phyloP scores from a whole-genome alignment of 2,797 vertebrate species.

The Aldrovandia affinis region DNA sequence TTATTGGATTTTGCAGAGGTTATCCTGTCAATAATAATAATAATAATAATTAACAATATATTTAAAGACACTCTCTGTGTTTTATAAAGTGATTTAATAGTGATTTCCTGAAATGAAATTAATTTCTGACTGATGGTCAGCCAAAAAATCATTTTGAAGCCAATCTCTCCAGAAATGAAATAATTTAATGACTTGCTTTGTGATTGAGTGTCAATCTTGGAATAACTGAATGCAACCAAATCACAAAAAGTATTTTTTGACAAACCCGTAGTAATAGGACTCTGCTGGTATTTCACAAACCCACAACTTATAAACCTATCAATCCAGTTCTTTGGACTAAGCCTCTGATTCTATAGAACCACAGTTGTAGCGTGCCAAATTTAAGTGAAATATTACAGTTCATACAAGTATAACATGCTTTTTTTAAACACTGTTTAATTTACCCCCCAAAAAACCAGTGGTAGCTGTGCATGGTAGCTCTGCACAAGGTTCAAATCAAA shows the following conservation, averaged over 20 bases:
- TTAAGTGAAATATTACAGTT: not conserved
- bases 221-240: not conserved
- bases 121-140: not conserved
- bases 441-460: no score
- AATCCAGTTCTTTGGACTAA: not conserved
- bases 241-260: not conserved
- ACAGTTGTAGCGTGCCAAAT: not conserved
- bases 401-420: not conserved
- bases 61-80: not conserved
- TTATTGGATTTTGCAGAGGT: slow-evolving; percentile 27
- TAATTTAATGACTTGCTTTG: not conserved
- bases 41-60: not conserved
- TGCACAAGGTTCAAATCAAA: no score
- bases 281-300: slow-evolving; percentile 15
- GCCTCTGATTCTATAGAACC: not conserved
- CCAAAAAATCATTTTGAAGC: not conserved
- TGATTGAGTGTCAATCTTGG: not conserved
- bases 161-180: not conserved
- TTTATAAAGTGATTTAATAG: not conserved
- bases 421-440: no score
- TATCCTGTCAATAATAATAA: not conserved
- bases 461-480: no score
- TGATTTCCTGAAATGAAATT: not conserved
- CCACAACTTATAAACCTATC: not conserved
- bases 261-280: not conserved